phyloP scores from a whole-genome alignment of 2,797 vertebrate species.

The Darevskia nairensis region DNA sequence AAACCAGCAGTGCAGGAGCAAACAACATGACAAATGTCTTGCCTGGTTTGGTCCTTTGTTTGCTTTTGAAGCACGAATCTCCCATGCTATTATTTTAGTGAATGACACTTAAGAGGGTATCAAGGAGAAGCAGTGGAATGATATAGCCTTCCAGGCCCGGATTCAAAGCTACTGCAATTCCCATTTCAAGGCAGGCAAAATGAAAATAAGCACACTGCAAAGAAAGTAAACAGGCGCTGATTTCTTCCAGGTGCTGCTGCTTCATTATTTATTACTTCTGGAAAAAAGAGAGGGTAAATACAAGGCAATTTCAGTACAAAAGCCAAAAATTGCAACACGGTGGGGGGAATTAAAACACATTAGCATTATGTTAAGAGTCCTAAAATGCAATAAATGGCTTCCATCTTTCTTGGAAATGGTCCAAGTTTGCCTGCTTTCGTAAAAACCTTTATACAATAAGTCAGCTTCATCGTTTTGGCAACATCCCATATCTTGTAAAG shows the following conservation, averaged over 20 bases:
- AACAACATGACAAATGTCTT: too few species aligned
- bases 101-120: constrained; percentile 50
- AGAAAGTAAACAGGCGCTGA: neutral
- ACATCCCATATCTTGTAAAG: constrained; percentile 24
- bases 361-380: neutral
- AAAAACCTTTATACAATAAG: constrained; percentile 10
- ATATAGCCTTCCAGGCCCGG: neutral
- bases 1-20: too few species aligned
- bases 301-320: neutral
- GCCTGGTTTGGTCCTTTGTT: too few species aligned
- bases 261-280: constrained; percentile 13
- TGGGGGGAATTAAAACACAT: neutral
- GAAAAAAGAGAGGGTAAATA: neutral
- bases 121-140: neutral
- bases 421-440: constrained; percentile 7
- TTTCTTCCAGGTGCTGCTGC: constrained; percentile 1
- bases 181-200: constrained; percentile 6
- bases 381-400: constrained; percentile 1
- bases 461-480: constrained; percentile 23
- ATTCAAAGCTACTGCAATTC: neutral
- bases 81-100: constrained; percentile 44
- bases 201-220: constrained; percentile 11
- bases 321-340: neutral
- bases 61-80: neutral
- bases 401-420: constrained; percentile 18